Evolutionary conservation across 2,113 vertebrate species (phyloP), one percentile per base, ranked within the genome.

Genomic region (Pao palembangensis): DNA sequence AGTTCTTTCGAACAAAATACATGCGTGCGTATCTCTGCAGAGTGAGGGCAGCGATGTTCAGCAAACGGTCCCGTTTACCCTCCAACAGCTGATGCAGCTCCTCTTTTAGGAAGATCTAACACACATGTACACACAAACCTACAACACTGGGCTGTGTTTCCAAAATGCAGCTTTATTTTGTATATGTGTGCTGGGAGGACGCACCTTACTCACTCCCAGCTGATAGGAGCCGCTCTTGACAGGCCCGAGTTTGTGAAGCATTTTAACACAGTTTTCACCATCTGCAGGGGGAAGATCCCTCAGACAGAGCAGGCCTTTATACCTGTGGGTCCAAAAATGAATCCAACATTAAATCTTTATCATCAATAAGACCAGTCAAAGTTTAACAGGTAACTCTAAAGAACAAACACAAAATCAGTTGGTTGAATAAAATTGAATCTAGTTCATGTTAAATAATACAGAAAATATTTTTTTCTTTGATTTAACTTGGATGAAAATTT

Each of bases 31-130:
- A 93, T 64, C 92, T 93, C 88, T 99, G 97, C 61, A 99, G 88
- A 0, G 91, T 94, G 64, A 93, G 76, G 0, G 94, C 95, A 0
- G 96, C 95, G 28, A 93, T 70, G 71, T 94, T 88, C 44, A 94
- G 87, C 55, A 97, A 84, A 0, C 92, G 92, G 69, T 93, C 89
- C 0, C 93, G 83, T 82, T 96, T 98, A 76, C 91, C 92, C 85
- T 99, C 96, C 89, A 99, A 66, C 0, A 93, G 85, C 87, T 96
- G 95, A 84, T 98, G 92, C 20, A 98, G 76, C 20, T 93, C 92
- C 63, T 98, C 97, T 77, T 95, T 98, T 51, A 98, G 87, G 85
- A 98, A 99, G 63, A 99, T 93, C 96, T 92, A 61, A 12, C 34
- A 38, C 28, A 31, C 34, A 38, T 2, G 11, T 12, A 38, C 34